Conservation (phyloP, 2,888 invertebrate genomes). For the Tipula lateralis region DNA sequence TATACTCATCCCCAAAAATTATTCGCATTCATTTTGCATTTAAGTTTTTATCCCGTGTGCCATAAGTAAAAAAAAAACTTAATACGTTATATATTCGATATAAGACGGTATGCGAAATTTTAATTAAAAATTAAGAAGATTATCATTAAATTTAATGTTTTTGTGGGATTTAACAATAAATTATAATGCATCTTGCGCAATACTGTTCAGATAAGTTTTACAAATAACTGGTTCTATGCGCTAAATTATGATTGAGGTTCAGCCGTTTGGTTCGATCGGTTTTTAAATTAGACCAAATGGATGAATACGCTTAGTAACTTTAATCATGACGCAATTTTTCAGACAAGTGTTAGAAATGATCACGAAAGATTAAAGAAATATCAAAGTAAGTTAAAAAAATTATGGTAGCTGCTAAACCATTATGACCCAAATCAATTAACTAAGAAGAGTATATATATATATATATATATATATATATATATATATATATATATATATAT, state of each 20-base stretch:
- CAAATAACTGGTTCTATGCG: too few species aligned
- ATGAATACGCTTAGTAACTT: too few species aligned
- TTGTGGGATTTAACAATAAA: background rate
- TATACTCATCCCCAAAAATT: background rate
- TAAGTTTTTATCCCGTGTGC: background rate
- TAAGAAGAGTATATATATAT: constrained; percentile 5
- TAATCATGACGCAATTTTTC: too few species aligned
- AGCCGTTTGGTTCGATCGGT: too few species aligned
- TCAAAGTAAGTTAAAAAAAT: too few species aligned
- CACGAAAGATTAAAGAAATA: too few species aligned
- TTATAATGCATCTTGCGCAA: background rate
- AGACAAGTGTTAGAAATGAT: too few species aligned
- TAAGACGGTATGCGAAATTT: background rate
- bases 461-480: constrained; percentile 5
- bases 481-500: background rate
- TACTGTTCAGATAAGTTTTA: too few species aligned
- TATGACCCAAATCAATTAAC: too few species aligned
- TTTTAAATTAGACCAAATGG: too few species aligned
- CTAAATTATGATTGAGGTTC: too few species aligned
- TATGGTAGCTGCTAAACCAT: too few species aligned
- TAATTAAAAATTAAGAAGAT: background rate
- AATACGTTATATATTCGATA: background rate
- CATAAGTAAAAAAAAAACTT: background rate
- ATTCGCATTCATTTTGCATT: background rate
- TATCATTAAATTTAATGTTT: background rate